Evolutionary conservation across 2,113 vertebrate species (phyloP).

Genomic region (Cygnus buccinator): DNA sequence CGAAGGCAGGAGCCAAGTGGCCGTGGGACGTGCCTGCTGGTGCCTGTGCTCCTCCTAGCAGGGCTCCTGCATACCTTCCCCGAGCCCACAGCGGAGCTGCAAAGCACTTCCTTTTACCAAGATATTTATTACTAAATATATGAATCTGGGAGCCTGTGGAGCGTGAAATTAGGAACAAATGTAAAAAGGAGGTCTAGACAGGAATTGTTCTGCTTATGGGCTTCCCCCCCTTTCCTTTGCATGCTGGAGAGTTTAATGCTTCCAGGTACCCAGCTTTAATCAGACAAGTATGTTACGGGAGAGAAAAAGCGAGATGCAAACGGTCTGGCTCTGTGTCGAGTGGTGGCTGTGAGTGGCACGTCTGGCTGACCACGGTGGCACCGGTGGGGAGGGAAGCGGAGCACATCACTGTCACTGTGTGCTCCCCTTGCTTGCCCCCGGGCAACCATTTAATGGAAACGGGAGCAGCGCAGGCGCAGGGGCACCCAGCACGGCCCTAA

Average conservation of each 20-base stretch:
- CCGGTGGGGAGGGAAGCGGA: not conserved
- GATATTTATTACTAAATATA: slow-evolving; percentile 68
- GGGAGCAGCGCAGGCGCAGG: not conserved
- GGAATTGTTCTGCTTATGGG: slow-evolving; percentile 73
- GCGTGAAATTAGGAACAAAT: slow-evolving; percentile 83
- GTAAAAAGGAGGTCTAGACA: slow-evolving; percentile 80
- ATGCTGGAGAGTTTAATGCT: slow-evolving; percentile 47
- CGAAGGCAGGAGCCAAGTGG: not conserved
- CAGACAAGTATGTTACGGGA: slow-evolving; percentile 43
- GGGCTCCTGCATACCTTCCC: slow-evolving; percentile 25
- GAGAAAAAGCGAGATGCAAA: not conserved
- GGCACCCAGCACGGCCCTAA: not conserved
- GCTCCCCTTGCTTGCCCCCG: not conserved
- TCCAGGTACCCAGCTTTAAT: slow-evolving; percentile 66
- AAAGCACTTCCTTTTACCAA: slow-evolving; percentile 45
- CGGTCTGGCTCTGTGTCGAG: not conserved
- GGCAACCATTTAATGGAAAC: accelerated
- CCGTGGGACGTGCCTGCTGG: not conserved
- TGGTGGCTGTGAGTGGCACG: not conserved
- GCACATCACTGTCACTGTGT: not conserved
- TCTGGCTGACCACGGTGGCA: not conserved
- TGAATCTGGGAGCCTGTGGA: slow-evolving; percentile 73
- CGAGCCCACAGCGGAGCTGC: slow-evolving; percentile 34
- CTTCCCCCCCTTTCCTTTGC: not conserved
- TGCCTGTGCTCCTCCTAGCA: not conserved